Base-by-base conservation (phyloP, 2,888 invertebrate species). In the Caenorhabditis sp. region DNA sequence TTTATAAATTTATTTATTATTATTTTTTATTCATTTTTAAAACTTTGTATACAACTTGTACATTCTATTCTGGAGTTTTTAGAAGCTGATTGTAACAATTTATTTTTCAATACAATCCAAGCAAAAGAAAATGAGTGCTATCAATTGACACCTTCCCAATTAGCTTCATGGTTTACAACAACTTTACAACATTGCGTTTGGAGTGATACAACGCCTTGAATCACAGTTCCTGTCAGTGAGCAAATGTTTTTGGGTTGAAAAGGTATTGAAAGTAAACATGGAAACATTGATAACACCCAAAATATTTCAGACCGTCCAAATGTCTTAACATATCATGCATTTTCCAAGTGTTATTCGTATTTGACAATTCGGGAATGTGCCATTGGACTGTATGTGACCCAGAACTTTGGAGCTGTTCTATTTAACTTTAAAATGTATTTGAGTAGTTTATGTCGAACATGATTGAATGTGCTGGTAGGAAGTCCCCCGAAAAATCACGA, bases 401-500 rank as follows among this genome's bases (percentile, higher is more conserved):
- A 24, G 51, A 51, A 51, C 26, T 56, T 35, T 56, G 18, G 32
- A 18, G 56, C 20, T 35, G 32, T 11, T 15, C 6, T 11, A 13
- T 24, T 11, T 11, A 22, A 8, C 24, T 26, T 51, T 6, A 37
- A 18, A 20, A 18, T 20, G n/a, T n/a, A n/a, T 20, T 35, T 11
- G 8, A 32, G 56, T 56, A 15, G 56, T 56, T 58, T 69, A 13
- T 69, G 58, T 15, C 50, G 47, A 56, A 28, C 47, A 24, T 58
- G 68, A 28, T 56, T 44, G 28, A 6, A 51, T 58, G 58, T 58
- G 56, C 22, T 56, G 44, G 55, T 24, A 50, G 69, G 72, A 72
- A 72, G 72, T 72, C 72, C 64, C 47, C 20, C 55, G 64, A 65
- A 24, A 58, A 67, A 58, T 65, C 74, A 65, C 65, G 65, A 67